Base-by-base conservation (phyloP, 2,888 invertebrate species). In the Sesia apiformis region DNA sequence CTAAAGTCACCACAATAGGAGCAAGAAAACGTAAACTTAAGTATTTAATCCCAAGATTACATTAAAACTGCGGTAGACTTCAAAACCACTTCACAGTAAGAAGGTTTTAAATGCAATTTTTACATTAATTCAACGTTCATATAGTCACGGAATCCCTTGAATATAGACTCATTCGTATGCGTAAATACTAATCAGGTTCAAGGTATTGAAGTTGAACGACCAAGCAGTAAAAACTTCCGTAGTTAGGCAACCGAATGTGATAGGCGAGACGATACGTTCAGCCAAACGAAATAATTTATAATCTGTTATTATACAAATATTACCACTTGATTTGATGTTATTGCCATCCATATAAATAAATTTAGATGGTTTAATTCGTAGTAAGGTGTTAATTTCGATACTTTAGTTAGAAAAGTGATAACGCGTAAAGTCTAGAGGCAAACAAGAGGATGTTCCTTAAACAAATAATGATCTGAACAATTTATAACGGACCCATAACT, bases 271-370 rank as follows among this genome's bases (percentile, higher is more conserved):
- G 5, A 64, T 62, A 60, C 60, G 58, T 63, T 64, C 63, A 57
- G 61, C 60, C 61, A 59, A 59, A 62, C 60, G 64, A 65, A 66
- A 74, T 69, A 69, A 75, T 74, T 76, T 78, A 74, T 72, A 76
- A 74, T 73, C 74, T 65, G 64, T 69, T 74, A 71, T 74, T 76
- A 78, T 79, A 78, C 73, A 75, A 78, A 78, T 77, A 76, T 76
- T 77, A 78, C 78, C 76, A 78, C 71, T 72, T 61, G 60, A 56
- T 67, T 69, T 76, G 23, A 23, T 23, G 23, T 23, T 23, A 23
- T 23, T 23, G 23, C 1, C 23, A 23, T 23, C 23, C 23, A 23
- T 23, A 23, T 23, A 23, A 23, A 23, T 23, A 23, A 23, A 23
- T 23, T 23, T 23, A 23, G 23, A 23, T 23, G 2, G 23, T 23